Percentiles rank a stretch among this genome's conserved stretches.
Evolutionary conservation across 2,888 invertebrate species (phyloP).

Genomic region (Lapara coniferarum): DNA sequence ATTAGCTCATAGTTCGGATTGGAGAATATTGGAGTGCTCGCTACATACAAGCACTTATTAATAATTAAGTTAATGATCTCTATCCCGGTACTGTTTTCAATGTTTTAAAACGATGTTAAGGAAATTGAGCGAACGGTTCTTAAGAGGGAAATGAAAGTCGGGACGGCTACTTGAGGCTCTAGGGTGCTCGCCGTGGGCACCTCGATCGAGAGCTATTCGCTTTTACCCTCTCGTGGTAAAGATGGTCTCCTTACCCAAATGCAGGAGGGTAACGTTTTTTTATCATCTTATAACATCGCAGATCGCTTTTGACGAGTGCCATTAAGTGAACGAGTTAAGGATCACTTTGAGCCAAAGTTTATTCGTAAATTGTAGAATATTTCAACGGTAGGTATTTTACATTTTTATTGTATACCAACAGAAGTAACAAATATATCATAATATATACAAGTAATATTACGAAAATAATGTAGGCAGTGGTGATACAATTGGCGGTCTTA

Average conservation of each 20-base stretch:
- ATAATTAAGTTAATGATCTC: slow-evolving; percentile 3
- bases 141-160: slow-evolving; percentile 38
- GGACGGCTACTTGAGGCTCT: slow-evolving; percentile 32
- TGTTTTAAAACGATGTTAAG: slow-evolving; percentile 27
- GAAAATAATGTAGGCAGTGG: too few relatives aligned
- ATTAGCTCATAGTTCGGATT: too few relatives aligned
- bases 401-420: too few relatives aligned
- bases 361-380: too few relatives aligned
- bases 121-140: slow-evolving; percentile 33
- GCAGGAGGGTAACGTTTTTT: neutral
- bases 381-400: too few relatives aligned
- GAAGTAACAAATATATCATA: too few relatives aligned
- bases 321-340: slow-evolving; percentile 20
- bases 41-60: neutral
- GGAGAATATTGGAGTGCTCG: neutral
- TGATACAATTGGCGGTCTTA: too few relatives aligned
- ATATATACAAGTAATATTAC: too few relatives aligned
- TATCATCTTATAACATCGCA: slow-evolving; percentile 3
- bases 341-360: neutral
- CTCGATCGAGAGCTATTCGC: slow-evolving; percentile 46
- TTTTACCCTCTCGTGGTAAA: slow-evolving; percentile 36
- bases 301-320: slow-evolving; percentile 18
- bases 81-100: neutral
- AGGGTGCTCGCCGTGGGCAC: slow-evolving; percentile 42
- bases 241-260: slow-evolving; percentile 25